These are phyloP conservation scores for Lutraria rhynchaena DNA, from an alignment of 1,140 invertebrate genomes.

Conservation along the genomic window DNA sequence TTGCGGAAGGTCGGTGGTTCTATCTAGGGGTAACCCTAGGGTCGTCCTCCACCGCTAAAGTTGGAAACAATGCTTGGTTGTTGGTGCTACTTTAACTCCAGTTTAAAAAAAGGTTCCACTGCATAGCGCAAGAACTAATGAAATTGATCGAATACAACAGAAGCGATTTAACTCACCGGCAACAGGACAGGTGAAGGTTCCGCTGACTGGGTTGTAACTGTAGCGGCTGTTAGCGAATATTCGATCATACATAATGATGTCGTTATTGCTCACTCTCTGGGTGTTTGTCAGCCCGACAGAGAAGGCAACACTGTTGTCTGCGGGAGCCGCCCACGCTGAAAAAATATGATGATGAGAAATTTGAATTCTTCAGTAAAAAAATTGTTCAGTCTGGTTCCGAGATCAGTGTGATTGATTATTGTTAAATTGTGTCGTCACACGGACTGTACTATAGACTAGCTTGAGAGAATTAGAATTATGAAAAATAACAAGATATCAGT, in stretches of 20 bases:
- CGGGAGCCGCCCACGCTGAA: conserved; percentile 8
- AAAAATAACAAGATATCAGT: too few relatives aligned
- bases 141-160: too few relatives aligned
- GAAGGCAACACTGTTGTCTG: conserved; percentile 16
- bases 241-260: conserved; percentile 33
- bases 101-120: background rate
- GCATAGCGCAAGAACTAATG: background rate
- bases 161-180: conserved; percentile 7
- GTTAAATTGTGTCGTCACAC: too few relatives aligned
- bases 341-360: background rate
- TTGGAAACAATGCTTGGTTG: background rate
- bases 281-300: conserved; percentile 44
- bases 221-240: conserved; percentile 25
- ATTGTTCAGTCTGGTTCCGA: too few relatives aligned
- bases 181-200: conserved; percentile 42
- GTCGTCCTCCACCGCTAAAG: background rate
- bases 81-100: background rate
- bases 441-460: too few relatives aligned
- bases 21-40: too few relatives aligned
- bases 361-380: too few relatives aligned
- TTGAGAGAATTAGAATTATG: too few relatives aligned
- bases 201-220: conserved; percentile 22
- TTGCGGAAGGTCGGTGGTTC: too few relatives aligned
- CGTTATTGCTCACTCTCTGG: conserved; percentile 14
- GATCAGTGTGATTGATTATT: too few relatives aligned